Evolutionary conservation across 1,140 invertebrate species (phyloP).

Genomic region (Antheraea pernyi): DNA sequence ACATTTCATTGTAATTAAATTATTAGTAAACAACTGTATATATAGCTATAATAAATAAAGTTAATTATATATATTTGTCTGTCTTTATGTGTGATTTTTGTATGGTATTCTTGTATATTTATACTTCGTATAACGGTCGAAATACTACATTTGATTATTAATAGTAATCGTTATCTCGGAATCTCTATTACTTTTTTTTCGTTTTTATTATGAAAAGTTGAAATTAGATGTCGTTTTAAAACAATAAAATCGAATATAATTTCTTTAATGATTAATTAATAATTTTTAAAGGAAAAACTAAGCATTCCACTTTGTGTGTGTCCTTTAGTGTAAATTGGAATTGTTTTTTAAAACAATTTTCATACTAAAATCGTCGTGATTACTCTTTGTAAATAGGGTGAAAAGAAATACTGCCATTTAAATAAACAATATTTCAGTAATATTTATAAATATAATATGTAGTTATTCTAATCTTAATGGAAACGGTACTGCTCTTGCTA

Average conservation of each 20-base stretch:
- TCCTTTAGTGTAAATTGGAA: background rate
- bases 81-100: conserved; percentile 9
- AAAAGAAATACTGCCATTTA: conserved; percentile 59
- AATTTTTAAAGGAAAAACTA: conserved; percentile 27
- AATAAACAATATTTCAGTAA: conserved; percentile 27
- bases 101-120: conserved; percentile 6
- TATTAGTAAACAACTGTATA: conserved; percentile 12
- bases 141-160: too few species aligned
- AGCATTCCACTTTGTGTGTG: conserved; percentile 54
- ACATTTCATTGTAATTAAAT: conserved; percentile 6
- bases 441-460: conserved; percentile 32
- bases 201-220: too few species aligned
- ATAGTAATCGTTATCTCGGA: background rate
- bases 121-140: background rate
- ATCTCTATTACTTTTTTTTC: conserved; percentile 14
- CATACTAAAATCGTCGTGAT: conserved; percentile 22
- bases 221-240: background rate
- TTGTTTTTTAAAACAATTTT: background rate
- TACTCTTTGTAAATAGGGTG: conserved; percentile 52
- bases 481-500: conserved; percentile 54
- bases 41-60: conserved; percentile 5
- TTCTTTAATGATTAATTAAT: too few species aligned
- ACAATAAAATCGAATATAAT: background rate
- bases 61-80: conserved; percentile 5
- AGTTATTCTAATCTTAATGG: conserved; percentile 33